A percentile compares a stretch with the other conserved stretches of the same genome.
phyloP scores from a whole-genome alignment of 2,888 invertebrate species.

The Resseliella maxima region DNA sequence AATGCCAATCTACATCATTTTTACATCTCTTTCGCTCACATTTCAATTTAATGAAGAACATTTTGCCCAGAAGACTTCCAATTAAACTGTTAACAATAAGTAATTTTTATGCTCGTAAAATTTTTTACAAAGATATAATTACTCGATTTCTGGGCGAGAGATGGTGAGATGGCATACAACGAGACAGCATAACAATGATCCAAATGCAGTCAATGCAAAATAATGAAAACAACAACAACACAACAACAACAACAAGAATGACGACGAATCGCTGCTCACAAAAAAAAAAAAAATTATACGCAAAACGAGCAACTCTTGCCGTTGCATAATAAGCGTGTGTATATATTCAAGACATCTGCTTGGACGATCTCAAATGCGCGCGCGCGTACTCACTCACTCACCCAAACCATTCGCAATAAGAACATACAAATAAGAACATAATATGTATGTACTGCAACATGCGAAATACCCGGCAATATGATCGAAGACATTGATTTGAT shows the following conservation, averaged over 20 bases:
- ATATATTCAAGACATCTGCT: background rate
- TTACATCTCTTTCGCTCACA: too few relatives aligned
- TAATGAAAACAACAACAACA: background rate
- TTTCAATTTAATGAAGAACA: too few relatives aligned
- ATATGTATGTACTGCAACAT: background rate
- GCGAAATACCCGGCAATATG: background rate
- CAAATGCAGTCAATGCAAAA: background rate
- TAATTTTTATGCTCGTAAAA: slow-evolving; percentile 52
- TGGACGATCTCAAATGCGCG: background rate
- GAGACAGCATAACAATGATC: slow-evolving; percentile 39
- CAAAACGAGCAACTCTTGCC: background rate
- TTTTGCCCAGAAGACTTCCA: slow-evolving; percentile 32
- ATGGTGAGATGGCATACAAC: slow-evolving; percentile 40
- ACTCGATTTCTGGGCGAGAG: background rate
- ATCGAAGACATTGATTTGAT: slow-evolving; percentile 48
- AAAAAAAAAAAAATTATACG: background rate
- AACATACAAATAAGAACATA: background rate
- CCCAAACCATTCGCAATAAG: background rate
- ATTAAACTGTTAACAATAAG: slow-evolving; percentile 53
- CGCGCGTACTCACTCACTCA: background rate
- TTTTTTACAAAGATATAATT: slow-evolving; percentile 54
- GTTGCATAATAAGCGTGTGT: slow-evolving; percentile 7
- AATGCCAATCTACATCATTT: background rate
- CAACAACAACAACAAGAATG: background rate
- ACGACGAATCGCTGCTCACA: background rate